Evolutionary conservation across 1,140 invertebrate genomes (phyloP), one percentile per base, ranked within the genome.

Genomic region (Drosophila lacertosa): DNA sequence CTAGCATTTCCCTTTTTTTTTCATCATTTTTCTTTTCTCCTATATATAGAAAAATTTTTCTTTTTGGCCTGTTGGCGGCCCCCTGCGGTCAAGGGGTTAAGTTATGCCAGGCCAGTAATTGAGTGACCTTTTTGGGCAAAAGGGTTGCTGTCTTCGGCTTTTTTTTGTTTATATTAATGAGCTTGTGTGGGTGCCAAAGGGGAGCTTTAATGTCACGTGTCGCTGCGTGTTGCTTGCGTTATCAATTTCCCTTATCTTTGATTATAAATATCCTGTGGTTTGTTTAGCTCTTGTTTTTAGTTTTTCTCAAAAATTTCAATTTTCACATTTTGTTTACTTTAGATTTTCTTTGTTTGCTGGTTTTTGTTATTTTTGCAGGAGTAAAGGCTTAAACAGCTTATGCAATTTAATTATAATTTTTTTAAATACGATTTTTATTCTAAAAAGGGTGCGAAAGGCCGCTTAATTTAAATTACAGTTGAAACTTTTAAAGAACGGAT

Each of bases 61-160:
- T 45, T 53, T 67, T 50, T 7, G 22, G 20, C 22, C 37, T 37
- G 5, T 37, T n/a, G 7, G 9, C 20, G 11, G 13, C 18, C 29
- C 53, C 18, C 22, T 45, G 29, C 22, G 67, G 40, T 48, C 22
- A 50, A 62, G 50, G 70, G 70, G 70, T 60, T 62, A 73, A 73
- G 55, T 68, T 68, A 59, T 73, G 70, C 47, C 50, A n/a, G 11
- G 50, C 11, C 42, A 48, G 55, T 73, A 73, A 73, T 68, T 54
- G 63, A 62, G 64, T 68, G 57, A 73, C 70, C 70, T 73, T 73
- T 73, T 73, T 33, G 29, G 35, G 22, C 32, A 65, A 50, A 60
- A 72, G 54, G 45, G 63, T 51, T 32, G 33, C 3, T 6, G 22
- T 7, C 10, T 13, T 11, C 24, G 18, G 18, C 47, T 9, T 55